Evolutionary conservation across 2,113 vertebrate species (phyloP).

Genomic region (Bos indicus): DNA sequence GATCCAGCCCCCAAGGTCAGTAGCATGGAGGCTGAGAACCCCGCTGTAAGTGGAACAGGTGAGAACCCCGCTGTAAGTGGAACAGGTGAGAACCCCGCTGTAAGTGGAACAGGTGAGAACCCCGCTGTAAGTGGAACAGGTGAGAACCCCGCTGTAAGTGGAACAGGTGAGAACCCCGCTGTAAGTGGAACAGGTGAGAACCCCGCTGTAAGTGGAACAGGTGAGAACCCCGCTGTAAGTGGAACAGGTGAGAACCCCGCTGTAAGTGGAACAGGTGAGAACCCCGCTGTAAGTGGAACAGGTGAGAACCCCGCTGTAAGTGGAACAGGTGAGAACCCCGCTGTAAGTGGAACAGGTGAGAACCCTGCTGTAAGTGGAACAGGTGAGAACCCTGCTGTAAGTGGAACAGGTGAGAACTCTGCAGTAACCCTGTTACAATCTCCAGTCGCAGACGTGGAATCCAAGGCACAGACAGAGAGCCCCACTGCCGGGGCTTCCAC

Average conservation of each 20-base stretch:
- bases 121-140: no score
- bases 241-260: background rate
- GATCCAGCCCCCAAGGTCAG: background rate
- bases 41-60: fast-evolving
- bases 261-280: no score
- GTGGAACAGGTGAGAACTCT: background rate
- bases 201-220: no score
- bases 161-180: no score
- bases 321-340: no score
- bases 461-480: background rate
- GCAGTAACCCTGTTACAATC: no score
- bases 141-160: no score
- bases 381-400: fast-evolving
- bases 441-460: background rate
- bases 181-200: fast-evolving
- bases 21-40: fast-evolving
- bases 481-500: background rate
- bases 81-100: no score
- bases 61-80: fast-evolving
- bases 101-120: no score
- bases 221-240: fast-evolving
- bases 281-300: fast-evolving
- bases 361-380: no score
- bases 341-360: fast-evolving
- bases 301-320: background rate